Conservation (phyloP, 2,888 invertebrate genomes). For the Metacarcinus magister region DNA sequence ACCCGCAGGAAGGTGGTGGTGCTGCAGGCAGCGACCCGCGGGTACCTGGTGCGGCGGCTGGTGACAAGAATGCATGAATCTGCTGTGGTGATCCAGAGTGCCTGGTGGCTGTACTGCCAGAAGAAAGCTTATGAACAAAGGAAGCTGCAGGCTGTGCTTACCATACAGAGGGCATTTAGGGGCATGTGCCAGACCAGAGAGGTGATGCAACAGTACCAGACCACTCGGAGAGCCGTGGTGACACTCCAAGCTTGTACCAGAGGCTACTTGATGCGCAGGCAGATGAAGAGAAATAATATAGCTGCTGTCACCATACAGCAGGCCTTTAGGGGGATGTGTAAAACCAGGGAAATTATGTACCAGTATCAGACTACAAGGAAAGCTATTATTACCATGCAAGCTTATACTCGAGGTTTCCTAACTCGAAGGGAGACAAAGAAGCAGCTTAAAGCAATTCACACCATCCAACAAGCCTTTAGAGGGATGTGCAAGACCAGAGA, state of each 20-base stretch:
- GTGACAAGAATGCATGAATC: slow-evolving; percentile 49
- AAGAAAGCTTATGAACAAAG: slow-evolving; percentile 38
- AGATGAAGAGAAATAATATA: slow-evolving; percentile 11
- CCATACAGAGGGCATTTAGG: slow-evolving; percentile 42
- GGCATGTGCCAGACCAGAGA: not conserved
- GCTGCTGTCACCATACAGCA: slow-evolving; percentile 57
- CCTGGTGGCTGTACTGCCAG: slow-evolving; percentile 42
- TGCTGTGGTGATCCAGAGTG: slow-evolving; percentile 67
- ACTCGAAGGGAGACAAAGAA: not conserved
- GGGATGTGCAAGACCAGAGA: slow-evolving; percentile 42
- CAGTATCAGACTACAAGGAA: slow-evolving; percentile 51
- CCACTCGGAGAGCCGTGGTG: not conserved
- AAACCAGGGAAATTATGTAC: not conserved
- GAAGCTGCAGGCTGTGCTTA: not conserved
- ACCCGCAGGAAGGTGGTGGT: slow-evolving; percentile 41
- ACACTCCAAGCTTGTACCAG: slow-evolving; percentile 50
- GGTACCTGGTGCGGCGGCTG: slow-evolving; percentile 61
- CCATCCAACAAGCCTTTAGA: slow-evolving; percentile 27
- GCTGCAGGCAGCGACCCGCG: slow-evolving; percentile 52
- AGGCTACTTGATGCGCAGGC: slow-evolving; percentile 34
- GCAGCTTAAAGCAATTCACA: slow-evolving; percentile 44
- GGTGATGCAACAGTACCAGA: not conserved
- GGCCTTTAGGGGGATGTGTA: slow-evolving; percentile 59
- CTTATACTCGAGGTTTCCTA: slow-evolving; percentile 57
- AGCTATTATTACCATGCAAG: slow-evolving; percentile 75